Base-by-base conservation (phyloP, 1,140 invertebrate species). In the Drosophila tropicalis region DNA sequence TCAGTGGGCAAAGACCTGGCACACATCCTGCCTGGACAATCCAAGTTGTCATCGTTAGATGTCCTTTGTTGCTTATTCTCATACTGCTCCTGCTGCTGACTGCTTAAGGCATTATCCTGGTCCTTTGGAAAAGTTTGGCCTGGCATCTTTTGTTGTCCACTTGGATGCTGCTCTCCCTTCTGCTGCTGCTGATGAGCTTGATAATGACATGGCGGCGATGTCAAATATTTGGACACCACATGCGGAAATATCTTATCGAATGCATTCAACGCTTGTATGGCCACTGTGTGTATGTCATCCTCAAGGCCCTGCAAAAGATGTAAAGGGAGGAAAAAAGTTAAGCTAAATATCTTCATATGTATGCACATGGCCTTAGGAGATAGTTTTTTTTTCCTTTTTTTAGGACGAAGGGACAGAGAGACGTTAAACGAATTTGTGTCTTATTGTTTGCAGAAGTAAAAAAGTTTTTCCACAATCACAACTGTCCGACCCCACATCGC, bases 281-380 rank as follows among this genome's bases (percentile, higher is more conserved):
- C 85, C 81, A 92, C 91, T 74, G 91, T 92, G 71, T 92, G 91
- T 71, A 92, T 92, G 77, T 95, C 94, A 85, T 95, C 95, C 78
- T 94, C 91, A 62, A 96, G 89, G 61, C 95, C 94, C 95, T 95
- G 81, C 60, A 89, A 89, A 67, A 71, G 74, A 57, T 63, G 44
- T 22, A 1, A 54, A 60, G 22, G 72, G 66, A 67, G 56, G 10
- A 74, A 51, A 80, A 83, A 76, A 64, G 66, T 77, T 71, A 32
- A 54, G 60, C 68, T 66, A 82, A 87, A 82, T 87, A 82, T 86
- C 79, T 87, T 76, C 70, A 76, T 86, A 85, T 51, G 44, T 51
- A 51, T 51, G 44, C 44, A 51, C 62, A 65, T 62, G 56, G 56
- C 54, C 77, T 75, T 63, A 77, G 78, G 74, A 81, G 67, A 72